phyloP scores from a whole-genome alignment of 2,888 invertebrate genomes.

The Halocaridina rubra region DNA sequence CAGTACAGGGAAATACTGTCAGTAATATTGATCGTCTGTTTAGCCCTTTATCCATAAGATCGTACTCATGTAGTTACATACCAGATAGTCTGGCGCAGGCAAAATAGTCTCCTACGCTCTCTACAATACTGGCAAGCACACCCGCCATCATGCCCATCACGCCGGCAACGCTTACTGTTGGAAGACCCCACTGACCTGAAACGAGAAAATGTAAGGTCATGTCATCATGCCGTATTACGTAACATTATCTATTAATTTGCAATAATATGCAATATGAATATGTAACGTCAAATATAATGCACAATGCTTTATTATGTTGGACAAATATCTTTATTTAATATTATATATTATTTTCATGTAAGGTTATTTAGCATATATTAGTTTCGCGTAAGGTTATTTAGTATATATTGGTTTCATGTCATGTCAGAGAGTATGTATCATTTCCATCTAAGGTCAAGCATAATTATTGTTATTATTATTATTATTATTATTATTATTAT shows the following conservation, averaged over 20 bases:
- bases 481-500: no score
- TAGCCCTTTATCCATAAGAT: no score
- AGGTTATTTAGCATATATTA: no score
- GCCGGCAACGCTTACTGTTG: conserved; percentile 66
- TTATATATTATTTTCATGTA: no score
- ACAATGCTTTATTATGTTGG: not conserved
- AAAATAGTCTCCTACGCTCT: conserved; percentile 72
- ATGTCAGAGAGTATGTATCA: no score
- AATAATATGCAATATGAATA: not conserved
- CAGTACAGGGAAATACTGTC: no score
- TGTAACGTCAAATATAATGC: not conserved
- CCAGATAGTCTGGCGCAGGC: conserved; percentile 72
- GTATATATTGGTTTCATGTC: no score
- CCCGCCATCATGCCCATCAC: conserved; percentile 68
- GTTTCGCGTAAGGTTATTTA: no score
- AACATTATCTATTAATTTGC: not conserved
- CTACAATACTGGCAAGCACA: conserved; percentile 67
- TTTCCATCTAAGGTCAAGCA: no score
- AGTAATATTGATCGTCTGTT: no score
- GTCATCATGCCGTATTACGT: not conserved
- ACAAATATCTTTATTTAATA: not conserved
- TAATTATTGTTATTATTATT: no score
- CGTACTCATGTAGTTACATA: no score
- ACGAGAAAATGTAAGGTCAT: not conserved
- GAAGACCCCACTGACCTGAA: conserved; percentile 69